Evolutionary conservation across 2,113 vertebrate species (phyloP).

Genomic region (Mohoua ochrocephala): DNA sequence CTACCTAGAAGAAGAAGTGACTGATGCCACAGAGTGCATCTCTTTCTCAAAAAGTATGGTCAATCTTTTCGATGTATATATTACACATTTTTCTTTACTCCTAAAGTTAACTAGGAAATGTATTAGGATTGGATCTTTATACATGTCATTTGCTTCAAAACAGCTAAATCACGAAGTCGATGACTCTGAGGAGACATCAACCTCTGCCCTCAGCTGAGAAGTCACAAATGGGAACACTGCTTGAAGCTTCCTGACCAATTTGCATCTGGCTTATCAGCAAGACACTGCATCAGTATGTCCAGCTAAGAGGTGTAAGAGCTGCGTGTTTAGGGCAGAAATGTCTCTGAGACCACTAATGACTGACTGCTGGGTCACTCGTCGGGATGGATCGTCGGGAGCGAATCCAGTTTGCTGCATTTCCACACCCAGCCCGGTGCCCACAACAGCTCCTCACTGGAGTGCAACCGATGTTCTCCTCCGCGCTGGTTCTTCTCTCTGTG

Average conservation of each 20-base stretch:
- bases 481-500: background rate
- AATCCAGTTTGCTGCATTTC: background rate
- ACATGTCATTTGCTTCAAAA: background rate
- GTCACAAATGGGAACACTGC: background rate
- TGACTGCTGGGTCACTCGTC: background rate
- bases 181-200: background rate
- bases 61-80: fast-evolving
- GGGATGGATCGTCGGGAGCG: background rate
- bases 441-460: background rate
- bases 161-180: background rate
- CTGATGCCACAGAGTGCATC: background rate
- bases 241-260: background rate
- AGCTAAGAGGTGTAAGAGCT: background rate
- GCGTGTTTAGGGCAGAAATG: background rate
- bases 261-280: background rate
- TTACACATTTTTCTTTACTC: background rate
- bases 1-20: background rate
- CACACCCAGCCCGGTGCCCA: background rate
- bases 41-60: background rate
- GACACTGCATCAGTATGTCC: background rate
- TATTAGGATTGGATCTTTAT: background rate
- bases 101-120: background rate
- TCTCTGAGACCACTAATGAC: background rate
- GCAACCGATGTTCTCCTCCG: background rate
- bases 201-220: background rate